phyloP scores from a whole-genome alignment of 2,888 invertebrate genomes.

The Drosophila flavopinicola region DNA sequence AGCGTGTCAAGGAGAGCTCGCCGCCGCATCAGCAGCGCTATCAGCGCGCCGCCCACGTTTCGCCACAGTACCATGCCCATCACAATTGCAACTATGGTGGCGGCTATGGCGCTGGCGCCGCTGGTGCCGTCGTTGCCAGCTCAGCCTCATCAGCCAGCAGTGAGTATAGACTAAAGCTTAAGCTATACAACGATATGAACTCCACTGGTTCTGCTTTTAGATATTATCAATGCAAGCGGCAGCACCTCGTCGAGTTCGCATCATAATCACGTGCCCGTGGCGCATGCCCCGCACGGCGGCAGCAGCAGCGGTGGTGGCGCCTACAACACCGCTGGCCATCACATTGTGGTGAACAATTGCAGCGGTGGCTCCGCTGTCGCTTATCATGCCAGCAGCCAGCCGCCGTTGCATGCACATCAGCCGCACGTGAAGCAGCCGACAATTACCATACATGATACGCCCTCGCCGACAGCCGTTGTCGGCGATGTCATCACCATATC shows the following conservation, averaged over 20 bases:
- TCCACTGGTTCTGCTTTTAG: slow-evolving; percentile 44
- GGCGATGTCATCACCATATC: slow-evolving; percentile 91
- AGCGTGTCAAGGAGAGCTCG: slow-evolving; percentile 97
- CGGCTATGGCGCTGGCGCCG: slow-evolving; percentile 55
- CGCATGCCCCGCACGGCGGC: slow-evolving; percentile 77
- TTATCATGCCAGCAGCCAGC: slow-evolving; percentile 60
- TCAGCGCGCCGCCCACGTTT: slow-evolving; percentile 83
- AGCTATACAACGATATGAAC: not conserved
- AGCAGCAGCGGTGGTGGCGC: slow-evolving; percentile 64
- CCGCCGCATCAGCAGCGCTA: slow-evolving; percentile 89
- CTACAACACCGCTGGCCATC: slow-evolving; percentile 65
- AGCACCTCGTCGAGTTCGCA: slow-evolving; percentile 68
- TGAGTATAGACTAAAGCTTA: slow-evolving; percentile 62
- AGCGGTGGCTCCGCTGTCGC: slow-evolving; percentile 24
- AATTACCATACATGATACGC: slow-evolving; percentile 97
- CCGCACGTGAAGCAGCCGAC: slow-evolving; percentile 87
- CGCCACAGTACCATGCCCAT: slow-evolving; percentile 84
- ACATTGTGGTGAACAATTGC: slow-evolving; percentile 73
- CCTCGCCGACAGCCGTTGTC: slow-evolving; percentile 94
- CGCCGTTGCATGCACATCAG: slow-evolving; percentile 62
- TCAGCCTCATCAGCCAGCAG: slow-evolving; percentile 76
- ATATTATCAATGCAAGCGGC: slow-evolving; percentile 70
- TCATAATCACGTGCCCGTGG: slow-evolving; percentile 73
- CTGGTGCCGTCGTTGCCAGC: slow-evolving; percentile 55
- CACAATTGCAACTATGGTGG: slow-evolving; percentile 83